phyloP scores from a whole-genome alignment of 2,113 vertebrate species.

The Colinus virginianus region DNA sequence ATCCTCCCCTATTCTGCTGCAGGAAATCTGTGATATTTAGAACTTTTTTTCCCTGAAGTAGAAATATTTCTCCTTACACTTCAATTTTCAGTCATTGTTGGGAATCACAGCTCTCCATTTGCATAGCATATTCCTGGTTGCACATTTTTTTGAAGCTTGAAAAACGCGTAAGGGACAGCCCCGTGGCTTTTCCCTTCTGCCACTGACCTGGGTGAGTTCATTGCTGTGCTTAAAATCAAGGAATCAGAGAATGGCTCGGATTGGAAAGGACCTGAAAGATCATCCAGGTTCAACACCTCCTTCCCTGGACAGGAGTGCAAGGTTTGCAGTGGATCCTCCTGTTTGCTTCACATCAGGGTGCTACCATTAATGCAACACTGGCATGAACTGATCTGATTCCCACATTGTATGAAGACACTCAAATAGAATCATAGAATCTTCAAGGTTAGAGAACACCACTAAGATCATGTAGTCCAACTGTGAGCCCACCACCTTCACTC shows the following conservation, averaged over 20 bases:
- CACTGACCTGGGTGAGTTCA: not conserved
- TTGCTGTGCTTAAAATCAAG: not conserved
- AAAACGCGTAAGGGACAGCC: not conserved
- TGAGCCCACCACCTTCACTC: too few species aligned
- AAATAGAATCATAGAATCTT: too few species aligned
- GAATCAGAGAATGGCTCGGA: too few species aligned
- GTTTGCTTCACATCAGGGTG: not conserved
- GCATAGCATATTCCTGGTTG: not conserved
- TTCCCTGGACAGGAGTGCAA: not conserved
- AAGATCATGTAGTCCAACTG: too few species aligned
- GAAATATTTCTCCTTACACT: not conserved
- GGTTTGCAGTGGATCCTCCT: accelerated
- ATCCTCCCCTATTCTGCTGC: not conserved
- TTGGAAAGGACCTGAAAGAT: too few species aligned
- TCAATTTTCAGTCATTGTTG: not conserved
- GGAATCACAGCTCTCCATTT: not conserved
- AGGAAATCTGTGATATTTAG: not conserved
- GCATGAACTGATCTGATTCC: too few species aligned
- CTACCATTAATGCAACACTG: not conserved
- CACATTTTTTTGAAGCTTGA: not conserved
- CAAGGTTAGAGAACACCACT: too few species aligned
- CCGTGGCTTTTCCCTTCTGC: not conserved
- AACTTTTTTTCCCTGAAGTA: not conserved
- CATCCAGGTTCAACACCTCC: not conserved
- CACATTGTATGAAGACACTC: too few species aligned